These are phyloP conservation scores for Malurus cyaneus DNA, from an alignment of 2,113 vertebrate species.

Conservation along the genomic window DNA sequence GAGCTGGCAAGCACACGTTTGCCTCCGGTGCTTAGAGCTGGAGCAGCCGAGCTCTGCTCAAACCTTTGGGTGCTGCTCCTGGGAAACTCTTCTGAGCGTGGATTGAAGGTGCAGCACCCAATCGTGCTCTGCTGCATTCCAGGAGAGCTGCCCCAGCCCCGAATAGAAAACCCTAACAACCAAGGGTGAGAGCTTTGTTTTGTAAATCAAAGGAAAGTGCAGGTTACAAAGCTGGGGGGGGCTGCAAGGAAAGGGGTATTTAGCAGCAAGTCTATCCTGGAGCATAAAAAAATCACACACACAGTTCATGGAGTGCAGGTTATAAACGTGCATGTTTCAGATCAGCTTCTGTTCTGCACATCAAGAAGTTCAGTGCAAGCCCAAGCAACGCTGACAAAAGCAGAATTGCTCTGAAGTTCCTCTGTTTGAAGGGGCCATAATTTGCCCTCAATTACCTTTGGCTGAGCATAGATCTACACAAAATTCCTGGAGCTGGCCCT, in stretches of 20 bases:
- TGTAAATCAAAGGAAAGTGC: neutral
- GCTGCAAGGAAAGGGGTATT: neutral
- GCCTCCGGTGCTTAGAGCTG: neutral
- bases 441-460: neutral
- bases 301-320: neutral
- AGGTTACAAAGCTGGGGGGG: neutral
- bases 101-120: neutral
- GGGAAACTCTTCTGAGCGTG: neutral
- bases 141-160: neutral
- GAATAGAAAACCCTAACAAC: neutral
- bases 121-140: constrained; percentile 24
- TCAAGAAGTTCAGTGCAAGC: neutral
- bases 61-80: neutral
- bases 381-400: neutral
- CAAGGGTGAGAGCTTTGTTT: neutral
- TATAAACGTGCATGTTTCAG: neutral
- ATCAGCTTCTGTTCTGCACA: neutral
- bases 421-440: neutral
- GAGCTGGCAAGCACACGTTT: neutral
- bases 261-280: neutral
- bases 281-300: neutral
- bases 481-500: neutral
- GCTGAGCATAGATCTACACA: neutral
- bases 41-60: neutral
- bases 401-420: neutral